Evolutionary conservation across 2,888 invertebrate genomes (phyloP).

Genomic region (Empis livida): DNA sequence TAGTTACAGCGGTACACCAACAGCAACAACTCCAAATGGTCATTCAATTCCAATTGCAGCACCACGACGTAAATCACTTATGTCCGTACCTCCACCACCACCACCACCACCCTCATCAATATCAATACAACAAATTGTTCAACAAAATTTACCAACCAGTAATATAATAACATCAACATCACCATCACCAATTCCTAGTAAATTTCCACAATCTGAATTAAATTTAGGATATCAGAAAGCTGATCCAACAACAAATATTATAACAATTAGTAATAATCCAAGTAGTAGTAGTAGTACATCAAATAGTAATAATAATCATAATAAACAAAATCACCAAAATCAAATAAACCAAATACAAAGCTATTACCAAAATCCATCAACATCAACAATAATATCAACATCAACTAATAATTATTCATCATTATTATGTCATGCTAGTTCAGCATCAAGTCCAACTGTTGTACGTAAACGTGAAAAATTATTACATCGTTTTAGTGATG

Average conservation of each 20-base stretch:
- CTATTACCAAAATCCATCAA: constrained; percentile 25
- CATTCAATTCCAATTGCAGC: constrained; percentile 28
- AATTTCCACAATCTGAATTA: constrained; percentile 31
- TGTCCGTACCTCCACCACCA: constrained; percentile 33
- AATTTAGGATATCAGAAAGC: constrained; percentile 27
- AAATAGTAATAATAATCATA: not conserved
- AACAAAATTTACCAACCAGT: not conserved
- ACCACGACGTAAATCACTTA: constrained; percentile 29
- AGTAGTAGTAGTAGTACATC: not conserved
- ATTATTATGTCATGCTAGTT: constrained; percentile 26
- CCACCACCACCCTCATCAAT: constrained; percentile 18
- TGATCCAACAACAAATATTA: constrained; percentile 20
- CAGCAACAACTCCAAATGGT: constrained; percentile 18
- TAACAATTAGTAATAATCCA: not conserved
- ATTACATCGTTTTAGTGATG: constrained; percentile 35
- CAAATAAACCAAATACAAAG: constrained; percentile 18
- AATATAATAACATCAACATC: constrained; percentile 2
- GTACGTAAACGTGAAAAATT: constrained; percentile 33
- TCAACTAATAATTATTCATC: constrained; percentile 23
- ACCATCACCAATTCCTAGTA: constrained; percentile 25
- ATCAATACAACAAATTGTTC: not conserved
- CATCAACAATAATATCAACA: too few species aligned
- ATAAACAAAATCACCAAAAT: not conserved
- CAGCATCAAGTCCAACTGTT: constrained; percentile 29
- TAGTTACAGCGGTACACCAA: constrained; percentile 27